Evolutionary conservation across 2,113 vertebrate genomes (phyloP), one percentile per base, ranked within the genome.

Genomic region (Corapipo altera): DNA sequence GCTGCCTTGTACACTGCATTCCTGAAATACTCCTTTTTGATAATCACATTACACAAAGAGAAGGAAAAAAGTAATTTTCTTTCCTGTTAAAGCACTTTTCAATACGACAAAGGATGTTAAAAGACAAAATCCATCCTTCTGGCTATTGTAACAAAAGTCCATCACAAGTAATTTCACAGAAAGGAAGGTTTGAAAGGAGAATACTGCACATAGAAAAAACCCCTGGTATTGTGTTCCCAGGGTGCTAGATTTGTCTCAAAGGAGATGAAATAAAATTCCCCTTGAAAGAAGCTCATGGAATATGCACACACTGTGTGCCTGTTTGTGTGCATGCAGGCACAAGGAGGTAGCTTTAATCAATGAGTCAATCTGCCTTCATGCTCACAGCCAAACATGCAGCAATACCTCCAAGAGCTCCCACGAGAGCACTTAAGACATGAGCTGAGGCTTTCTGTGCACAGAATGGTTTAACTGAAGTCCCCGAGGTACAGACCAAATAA

Each of bases 331-430:
- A 2, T 30, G 74, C 4, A 2, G 65, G 77, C 64, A 65, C 80
- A 80, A 89, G 93, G 62, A 76, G 69, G 70, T 85, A 70, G 61
- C 59, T 95, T 96, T 91, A 95, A 97, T 88, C 85, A 92, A 14
- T 18, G 85, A 97, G 67, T 78, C 89, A 81, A 72, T 93, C 91
- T 93, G 89, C 85, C 92, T 57, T 76, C 67, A 61, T 0, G 0
- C 66, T 95, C 72, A 22, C 72, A 95, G 90, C 93, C 92, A 91
- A 96, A 88, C 64, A 79, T 0, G 0, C 72, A 86, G 91, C 81
- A 54, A 52, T 75, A 88, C 44, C 95, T 76, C 85, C 66, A 91
- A 85, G 61, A 5, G 1, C 65, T 96, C 92, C 88, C 86, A 39
- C 0, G 49, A 93, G 85, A 69, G 65, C 76, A 49, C 79, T 93